Evolutionary conservation across 2,797 vertebrate genomes (phyloP).

Genomic region (Bryconaethiops microstoma): DNA sequence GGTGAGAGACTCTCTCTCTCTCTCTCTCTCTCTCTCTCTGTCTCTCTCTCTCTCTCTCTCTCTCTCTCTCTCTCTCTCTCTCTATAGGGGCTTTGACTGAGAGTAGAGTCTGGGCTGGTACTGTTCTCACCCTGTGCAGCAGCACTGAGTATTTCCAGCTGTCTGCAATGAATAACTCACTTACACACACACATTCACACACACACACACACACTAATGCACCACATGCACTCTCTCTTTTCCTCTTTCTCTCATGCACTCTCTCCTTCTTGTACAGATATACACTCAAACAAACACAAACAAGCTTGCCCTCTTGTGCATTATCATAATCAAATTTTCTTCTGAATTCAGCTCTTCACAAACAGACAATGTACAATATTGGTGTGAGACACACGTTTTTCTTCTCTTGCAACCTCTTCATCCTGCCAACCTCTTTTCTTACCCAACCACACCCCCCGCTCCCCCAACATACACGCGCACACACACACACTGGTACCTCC

Average conservation of each 20-base stretch:
- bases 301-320: constrained; percentile 39
- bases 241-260: not conserved
- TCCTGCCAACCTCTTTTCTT: constrained; percentile 26
- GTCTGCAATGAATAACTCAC: constrained; percentile 75
- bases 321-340: constrained; percentile 24
- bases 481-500: constrained; percentile 42
- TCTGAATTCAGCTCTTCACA: constrained; percentile 9
- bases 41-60: not conserved
- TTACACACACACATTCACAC: constrained; percentile 56
- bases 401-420: constrained; percentile 14
- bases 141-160: constrained; percentile 84
- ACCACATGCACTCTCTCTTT: constrained; percentile 27
- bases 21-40: constrained; percentile 2
- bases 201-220: constrained; percentile 24
- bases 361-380: not conserved
- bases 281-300: constrained; percentile 49
- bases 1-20: constrained; percentile 45
- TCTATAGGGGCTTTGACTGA: constrained; percentile 79
- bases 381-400: not conserved
- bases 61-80: constrained; percentile 23
- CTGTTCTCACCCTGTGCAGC: constrained; percentile 72
- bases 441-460: constrained; percentile 4
- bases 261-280: constrained; percentile 44
- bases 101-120: constrained; percentile 70
- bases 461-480: constrained; percentile 1